A percentile compares a stretch with the other conserved stretches of the same genome.
These are phyloP conservation scores for Lysandra bellargus DNA, from an alignment of 2,888 invertebrate genomes.

Conservation along the genomic window DNA sequence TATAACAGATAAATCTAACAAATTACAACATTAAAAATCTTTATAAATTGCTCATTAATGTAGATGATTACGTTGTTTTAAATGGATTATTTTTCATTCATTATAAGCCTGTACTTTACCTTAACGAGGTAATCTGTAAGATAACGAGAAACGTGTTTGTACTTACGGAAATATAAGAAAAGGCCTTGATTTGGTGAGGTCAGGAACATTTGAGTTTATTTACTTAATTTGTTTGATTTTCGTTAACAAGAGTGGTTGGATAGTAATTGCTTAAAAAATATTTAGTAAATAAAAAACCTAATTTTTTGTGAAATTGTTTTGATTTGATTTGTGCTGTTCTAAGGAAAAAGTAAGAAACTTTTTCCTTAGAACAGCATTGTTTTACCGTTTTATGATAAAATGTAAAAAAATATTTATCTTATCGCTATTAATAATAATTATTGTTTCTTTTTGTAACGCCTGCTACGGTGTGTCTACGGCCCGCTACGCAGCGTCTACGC, in stretches of 20 bases:
- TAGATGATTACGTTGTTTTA: not conserved
- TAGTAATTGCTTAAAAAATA: not conserved
- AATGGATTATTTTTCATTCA: slow-evolving; percentile 9
- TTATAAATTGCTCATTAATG: not conserved
- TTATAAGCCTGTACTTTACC: not conserved
- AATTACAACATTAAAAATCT: not conserved
- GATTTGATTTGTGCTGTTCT: too few species aligned
- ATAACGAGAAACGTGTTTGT: slow-evolving; percentile 20
- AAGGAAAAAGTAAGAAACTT: too few species aligned
- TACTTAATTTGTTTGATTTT: slow-evolving; percentile 5
- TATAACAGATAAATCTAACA: not conserved
- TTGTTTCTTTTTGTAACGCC: too few species aligned
- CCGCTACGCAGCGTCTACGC: not conserved
- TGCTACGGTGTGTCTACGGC: not conserved
- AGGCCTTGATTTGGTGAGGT: slow-evolving; percentile 8
- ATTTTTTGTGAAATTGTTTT: too few species aligned
- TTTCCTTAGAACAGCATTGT: too few species aligned
- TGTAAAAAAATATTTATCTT: too few species aligned
- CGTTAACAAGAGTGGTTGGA: slow-evolving; percentile 3
- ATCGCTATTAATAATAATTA: too few species aligned
- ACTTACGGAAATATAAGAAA: slow-evolving; percentile 12
- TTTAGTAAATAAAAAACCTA: too few species aligned
- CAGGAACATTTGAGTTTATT: not conserved
- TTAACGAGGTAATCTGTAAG: not conserved
- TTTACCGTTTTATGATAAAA: too few species aligned